Evolutionary conservation across 2,797 vertebrate genomes (phyloP), one percentile per base, ranked within the genome.

Genomic region (Tragelaphus oryx): DNA sequence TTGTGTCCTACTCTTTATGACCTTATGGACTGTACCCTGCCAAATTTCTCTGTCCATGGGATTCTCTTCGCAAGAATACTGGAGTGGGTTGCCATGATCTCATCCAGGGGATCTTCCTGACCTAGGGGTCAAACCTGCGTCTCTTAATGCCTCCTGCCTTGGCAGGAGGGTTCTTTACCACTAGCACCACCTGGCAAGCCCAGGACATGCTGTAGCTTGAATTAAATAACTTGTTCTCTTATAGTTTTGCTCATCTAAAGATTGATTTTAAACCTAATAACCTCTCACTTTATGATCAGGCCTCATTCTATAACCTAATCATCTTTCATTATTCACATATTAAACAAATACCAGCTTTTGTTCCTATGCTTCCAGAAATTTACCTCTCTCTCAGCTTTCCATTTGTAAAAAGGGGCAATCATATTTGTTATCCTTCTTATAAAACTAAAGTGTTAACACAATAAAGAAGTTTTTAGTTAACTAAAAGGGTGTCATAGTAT

Each of bases 221-320:
- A 81, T 91, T 48, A 68, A 83, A 20, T 48, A 88, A 85, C 22
- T 41, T 85, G 37, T 18, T 76, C 8, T 85, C 60, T 79, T 79
- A 54, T 0, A 82, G 30, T 41, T 79, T 86, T 85, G 30, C 54
- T 76, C 26, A 65, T 54, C 1, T 84, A 89, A 93, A 88, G 37
- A 57, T 0, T 74, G 57, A 95, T 93, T 91, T 86, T 93, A 97
- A 76, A 89, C 37, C 22, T 83, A 76, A 5, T 91, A 76, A 68
- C 26, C 2, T 60, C 62, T 79, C 22, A 60, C 26, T 78, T 91
- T 82, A 55, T 85, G 62, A 87, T 83, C 8, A 84, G 54, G 16
- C 7, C 54, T 80, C 12, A 22, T 84, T 50, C 44, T 71, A 50
- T 52, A 90, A 80, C 20, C 28, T 81, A 88, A 74, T 0, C 22